These are phyloP conservation scores for Agrilus biguttatus DNA, from an alignment of 2,888 invertebrate species.

Conservation along the genomic window DNA sequence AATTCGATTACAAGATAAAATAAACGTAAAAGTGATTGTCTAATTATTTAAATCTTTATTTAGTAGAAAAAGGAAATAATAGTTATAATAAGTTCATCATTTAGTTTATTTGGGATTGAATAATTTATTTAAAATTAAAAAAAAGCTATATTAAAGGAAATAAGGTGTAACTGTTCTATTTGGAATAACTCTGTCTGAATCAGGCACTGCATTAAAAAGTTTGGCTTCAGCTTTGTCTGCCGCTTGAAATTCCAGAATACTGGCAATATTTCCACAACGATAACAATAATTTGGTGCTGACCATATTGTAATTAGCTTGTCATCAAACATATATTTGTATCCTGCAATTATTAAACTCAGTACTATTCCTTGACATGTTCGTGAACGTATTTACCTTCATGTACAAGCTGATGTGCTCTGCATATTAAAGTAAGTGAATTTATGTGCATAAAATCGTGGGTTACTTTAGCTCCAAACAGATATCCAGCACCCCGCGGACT, in stretches of 20 bases:
- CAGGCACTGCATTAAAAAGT: slow-evolving; percentile 92
- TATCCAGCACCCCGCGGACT: slow-evolving; percentile 96
- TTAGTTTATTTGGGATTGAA: not conserved
- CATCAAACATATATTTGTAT: slow-evolving; percentile 96
- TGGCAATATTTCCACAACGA: slow-evolving; percentile 95
- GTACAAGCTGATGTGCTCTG: slow-evolving; percentile 96
- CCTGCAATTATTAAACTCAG: slow-evolving; percentile 39
- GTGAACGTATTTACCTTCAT: slow-evolving; percentile 61
- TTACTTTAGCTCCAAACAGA: slow-evolving; percentile 90
- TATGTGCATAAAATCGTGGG: slow-evolving; percentile 85
- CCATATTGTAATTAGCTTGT: slow-evolving; percentile 96
- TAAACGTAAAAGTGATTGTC: too few relatives aligned
- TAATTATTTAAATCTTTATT: too few relatives aligned
- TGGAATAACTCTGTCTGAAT: slow-evolving; percentile 85
- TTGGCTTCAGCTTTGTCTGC: slow-evolving; percentile 66
- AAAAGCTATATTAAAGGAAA: slow-evolving; percentile 56
- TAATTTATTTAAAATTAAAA: not conserved
- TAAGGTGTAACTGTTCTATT: slow-evolving; percentile 89
- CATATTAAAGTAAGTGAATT: slow-evolving; percentile 90
- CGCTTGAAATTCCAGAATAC: slow-evolving; percentile 80
- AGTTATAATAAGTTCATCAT: too few relatives aligned
- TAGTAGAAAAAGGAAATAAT: too few relatives aligned
- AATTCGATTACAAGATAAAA: too few relatives aligned
- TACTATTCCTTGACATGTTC: not conserved
- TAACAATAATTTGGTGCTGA: slow-evolving; percentile 99